Conservation (phyloP, 2,113 vertebrate genomes). For the Microcebus griseorufus region DNA sequence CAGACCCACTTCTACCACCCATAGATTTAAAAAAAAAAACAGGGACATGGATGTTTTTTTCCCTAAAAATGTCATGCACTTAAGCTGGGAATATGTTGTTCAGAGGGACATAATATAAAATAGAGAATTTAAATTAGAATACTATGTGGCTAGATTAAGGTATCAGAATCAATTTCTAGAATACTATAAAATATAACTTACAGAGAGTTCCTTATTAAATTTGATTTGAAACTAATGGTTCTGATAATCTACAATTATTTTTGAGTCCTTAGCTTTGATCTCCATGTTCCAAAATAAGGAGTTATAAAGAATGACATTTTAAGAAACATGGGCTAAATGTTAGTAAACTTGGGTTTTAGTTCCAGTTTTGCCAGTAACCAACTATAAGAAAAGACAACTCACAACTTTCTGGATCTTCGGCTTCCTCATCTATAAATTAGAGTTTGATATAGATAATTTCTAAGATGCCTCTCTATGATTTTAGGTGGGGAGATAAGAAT, state of each 20-base stretch:
- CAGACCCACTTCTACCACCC: not conserved
- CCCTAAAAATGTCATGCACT: not conserved
- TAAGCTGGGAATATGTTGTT: slow-evolving; percentile 1
- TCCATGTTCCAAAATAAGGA: not conserved
- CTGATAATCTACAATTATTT: not conserved
- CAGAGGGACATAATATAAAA: slow-evolving; percentile 1
- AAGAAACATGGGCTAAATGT: slow-evolving; percentile 20
- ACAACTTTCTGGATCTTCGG: slow-evolving; percentile 8
- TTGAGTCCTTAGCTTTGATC: not conserved
- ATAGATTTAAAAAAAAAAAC: not conserved
- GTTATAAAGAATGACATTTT: not conserved
- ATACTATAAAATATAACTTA: not conserved
- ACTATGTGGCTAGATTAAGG: slow-evolving; percentile 19
- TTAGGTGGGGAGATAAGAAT: slow-evolving; percentile 22
- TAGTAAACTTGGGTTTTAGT: slow-evolving; percentile 19
- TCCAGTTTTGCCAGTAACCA: slow-evolving; percentile 24
- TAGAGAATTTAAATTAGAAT: slow-evolving; percentile 26
- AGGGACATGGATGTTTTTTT: not conserved
- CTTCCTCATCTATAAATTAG: slow-evolving; percentile 46
- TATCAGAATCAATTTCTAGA: not conserved
- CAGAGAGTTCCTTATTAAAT: not conserved
- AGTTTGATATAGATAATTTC: not conserved
- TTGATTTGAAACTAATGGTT: slow-evolving; percentile 30
- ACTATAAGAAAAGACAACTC: slow-evolving; percentile 32
- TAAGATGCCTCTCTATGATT: slow-evolving; percentile 10